A percentile compares a stretch with the other conserved stretches of the same genome.
Evolutionary conservation across 1,140 invertebrate genomes (phyloP).

Genomic region (Leguminivora glycinivorella): DNA sequence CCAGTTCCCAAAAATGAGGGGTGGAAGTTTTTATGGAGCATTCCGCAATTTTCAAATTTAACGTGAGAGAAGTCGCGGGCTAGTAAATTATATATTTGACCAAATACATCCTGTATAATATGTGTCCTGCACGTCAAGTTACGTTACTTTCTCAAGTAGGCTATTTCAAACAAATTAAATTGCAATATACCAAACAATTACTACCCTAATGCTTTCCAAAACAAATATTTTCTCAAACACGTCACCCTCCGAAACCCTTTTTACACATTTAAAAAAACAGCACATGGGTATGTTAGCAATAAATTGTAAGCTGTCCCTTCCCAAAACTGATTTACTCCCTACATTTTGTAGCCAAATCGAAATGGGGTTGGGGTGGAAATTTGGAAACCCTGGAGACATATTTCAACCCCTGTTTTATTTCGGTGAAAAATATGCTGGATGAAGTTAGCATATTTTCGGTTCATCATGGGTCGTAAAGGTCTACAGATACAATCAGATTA

Average conservation of each 20-base stretch:
- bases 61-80: no score
- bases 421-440: slow-evolving; percentile 35
- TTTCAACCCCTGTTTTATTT: slow-evolving; percentile 45
- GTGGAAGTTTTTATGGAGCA: no score
- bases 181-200: background rate
- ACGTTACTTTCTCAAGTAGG: background rate
- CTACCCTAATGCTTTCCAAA: background rate
- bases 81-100: no score
- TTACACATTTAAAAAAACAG: slow-evolving; percentile 20
- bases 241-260: slow-evolving; percentile 7
- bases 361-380: slow-evolving; percentile 35
- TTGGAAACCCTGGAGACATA: slow-evolving; percentile 46
- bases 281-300: slow-evolving; percentile 26
- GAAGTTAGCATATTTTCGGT: slow-evolving; percentile 27
- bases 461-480: slow-evolving; percentile 9
- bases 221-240: slow-evolving; percentile 8
- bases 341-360: slow-evolving; percentile 49
- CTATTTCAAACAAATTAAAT: background rate
- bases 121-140: no score
- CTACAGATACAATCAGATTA: background rate
- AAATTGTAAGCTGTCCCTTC: slow-evolving; percentile 31
- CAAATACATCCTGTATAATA: no score
- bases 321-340: slow-evolving; percentile 44
- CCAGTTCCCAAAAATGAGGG: no score
- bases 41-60: no score